Base-by-base conservation (phyloP, 2,888 invertebrate species). In the Hirtodrosophila histrioides region DNA sequence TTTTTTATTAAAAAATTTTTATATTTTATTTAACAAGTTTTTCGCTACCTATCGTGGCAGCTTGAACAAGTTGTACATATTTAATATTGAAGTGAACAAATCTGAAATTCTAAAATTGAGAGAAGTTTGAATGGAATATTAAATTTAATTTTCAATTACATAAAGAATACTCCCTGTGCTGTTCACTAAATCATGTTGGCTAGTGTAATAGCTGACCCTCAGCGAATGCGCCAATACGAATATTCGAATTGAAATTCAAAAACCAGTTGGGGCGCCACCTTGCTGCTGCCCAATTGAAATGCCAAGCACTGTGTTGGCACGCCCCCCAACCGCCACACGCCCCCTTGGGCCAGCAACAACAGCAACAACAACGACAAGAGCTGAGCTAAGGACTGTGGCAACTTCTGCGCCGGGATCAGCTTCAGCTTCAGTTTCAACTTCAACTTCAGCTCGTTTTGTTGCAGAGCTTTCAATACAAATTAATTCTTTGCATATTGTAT, bases 401-500 rank as follows among this genome's bases (percentile, higher is more conserved):
- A 29, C 35, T 12, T 17, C 27, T 49, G 17, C 17, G 17, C 17
- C 5, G 10, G 24, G 7, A 10, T 4, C 11, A 8, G 12, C 27
- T 5, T 27, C 27, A 27, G 27, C 27, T 5, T 31, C 10, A 43
- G 31, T 8, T 27, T 44, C 9, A 49, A 24, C 10, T 27, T 44
- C 9, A 49, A 24, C 35, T 40, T 29, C 39, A 50, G 33, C 45
- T 7, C 27, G 27, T 27, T 27, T 1, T 31, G 31, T 31, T 7
- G 31, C 31, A 31, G 1, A 5, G 45, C 57, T 50, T 50, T 55
- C 72, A 63, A 69, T 74, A 69, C 74, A 83, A 88, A 86, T 88
- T 86, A 86, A 86, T 86, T 86, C 88, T 86, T 86, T 86, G 85
- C 85, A 86, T 86, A 86, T 88, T 86, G 90, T 81, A 90, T 90